These are phyloP conservation scores for Lepus americanus DNA, from an alignment of 2,113 vertebrate genomes.

Conservation along the genomic window DNA sequence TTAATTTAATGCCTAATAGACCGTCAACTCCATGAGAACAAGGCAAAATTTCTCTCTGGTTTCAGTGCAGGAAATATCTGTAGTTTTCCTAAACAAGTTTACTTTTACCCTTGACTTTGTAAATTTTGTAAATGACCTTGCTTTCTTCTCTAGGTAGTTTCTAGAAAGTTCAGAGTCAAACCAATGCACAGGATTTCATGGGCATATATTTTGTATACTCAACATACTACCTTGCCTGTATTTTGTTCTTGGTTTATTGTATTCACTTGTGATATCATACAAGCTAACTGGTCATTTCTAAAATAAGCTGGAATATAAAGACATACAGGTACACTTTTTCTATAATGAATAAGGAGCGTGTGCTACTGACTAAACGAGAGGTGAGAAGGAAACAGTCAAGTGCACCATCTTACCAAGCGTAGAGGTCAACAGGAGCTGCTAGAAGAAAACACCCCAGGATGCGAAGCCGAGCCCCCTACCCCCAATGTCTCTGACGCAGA, in stretches of 20 bases:
- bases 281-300: conserved; percentile 56
- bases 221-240: not conserved
- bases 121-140: conserved; percentile 14
- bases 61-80: not conserved
- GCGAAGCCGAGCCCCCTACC: too few species aligned
- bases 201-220: not conserved
- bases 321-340: not conserved
- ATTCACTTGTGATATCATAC: conserved; percentile 7
- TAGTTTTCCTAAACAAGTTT: conserved; percentile 43
- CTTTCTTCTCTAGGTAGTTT: not conserved
- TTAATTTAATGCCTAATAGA: not conserved
- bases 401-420: not conserved
- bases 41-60: conserved; percentile 18
- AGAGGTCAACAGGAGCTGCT: not conserved
- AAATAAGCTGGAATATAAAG: conserved; percentile 14
- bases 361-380: not conserved
- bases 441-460: not conserved
- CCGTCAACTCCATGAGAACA: conserved; percentile 33
- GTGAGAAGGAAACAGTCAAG: not conserved
- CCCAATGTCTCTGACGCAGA: too few species aligned
- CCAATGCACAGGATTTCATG: not conserved
- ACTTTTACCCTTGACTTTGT: not conserved
- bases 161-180: not conserved
- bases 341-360: not conserved
- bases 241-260: not conserved